These are phyloP conservation scores for Eucidaris tribuloides DNA, from an alignment of 35 echinoderm and acorn worm genomes.

Conservation along the genomic window DNA sequence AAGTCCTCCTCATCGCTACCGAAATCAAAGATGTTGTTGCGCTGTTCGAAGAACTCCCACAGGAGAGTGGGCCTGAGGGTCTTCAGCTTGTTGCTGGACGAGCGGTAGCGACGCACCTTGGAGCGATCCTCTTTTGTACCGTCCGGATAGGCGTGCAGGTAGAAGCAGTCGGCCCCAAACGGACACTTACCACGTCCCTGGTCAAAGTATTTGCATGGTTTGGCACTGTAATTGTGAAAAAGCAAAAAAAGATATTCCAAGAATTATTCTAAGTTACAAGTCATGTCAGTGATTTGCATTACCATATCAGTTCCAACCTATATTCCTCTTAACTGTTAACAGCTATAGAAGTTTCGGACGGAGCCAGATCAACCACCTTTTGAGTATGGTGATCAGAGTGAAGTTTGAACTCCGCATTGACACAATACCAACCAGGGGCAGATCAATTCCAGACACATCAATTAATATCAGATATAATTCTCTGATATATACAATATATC, in stretches of 20 bases:
- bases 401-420: no score
- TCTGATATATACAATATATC: no score
- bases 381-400: no score
- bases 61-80: constrained; percentile 54
- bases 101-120: constrained; percentile 56
- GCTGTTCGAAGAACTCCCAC: constrained; percentile 97
- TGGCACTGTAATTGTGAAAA: constrained; percentile 78
- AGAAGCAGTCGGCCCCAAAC: constrained; percentile 97
- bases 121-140: constrained; percentile 86
- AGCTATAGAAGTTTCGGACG: no score
- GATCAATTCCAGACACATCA: no score
- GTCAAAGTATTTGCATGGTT: constrained; percentile 95
- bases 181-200: constrained; percentile 84
- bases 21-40: constrained; percentile 66
- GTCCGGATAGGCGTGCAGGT: constrained; percentile 82
- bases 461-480: no score
- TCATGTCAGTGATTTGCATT: background rate
- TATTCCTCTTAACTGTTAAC: no score
- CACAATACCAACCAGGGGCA: no score
- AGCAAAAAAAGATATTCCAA: constrained; percentile 9
- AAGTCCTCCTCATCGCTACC: constrained; percentile 91
- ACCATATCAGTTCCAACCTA: background rate
- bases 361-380: no score
- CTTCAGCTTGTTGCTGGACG: constrained; percentile 49
- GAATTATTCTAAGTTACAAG: no score